Conservation (phyloP, 1,140 invertebrate species). For the Sycophaga agraensis region DNA sequence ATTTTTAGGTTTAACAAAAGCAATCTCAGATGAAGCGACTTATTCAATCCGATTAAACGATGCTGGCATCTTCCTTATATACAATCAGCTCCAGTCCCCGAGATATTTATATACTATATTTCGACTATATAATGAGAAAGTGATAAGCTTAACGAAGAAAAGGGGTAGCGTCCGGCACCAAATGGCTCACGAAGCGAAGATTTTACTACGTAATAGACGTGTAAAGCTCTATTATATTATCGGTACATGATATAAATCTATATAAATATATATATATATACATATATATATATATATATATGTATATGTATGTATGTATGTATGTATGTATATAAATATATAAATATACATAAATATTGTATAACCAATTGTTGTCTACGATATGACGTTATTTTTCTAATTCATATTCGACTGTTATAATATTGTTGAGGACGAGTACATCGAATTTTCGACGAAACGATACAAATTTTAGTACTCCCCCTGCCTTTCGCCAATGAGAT, state of each 20-base stretch:
- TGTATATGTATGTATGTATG: conserved; percentile 37
- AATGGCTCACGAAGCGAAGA: conserved; percentile 5
- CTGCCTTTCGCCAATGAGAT: conserved; percentile 23
- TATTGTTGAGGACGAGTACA: conserved; percentile 55
- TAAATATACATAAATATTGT: conserved; percentile 44
- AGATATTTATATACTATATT: conserved; percentile 33
- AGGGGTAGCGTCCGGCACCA: neutral
- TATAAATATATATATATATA: conserved; percentile 21
- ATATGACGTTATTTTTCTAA: conserved; percentile 61
- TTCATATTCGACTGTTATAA: conserved; percentile 58
- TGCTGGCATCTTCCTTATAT: conserved; percentile 28
- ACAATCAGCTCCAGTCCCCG: conserved; percentile 23
- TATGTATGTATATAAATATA: conserved; percentile 23
- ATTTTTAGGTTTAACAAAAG: conserved; percentile 27
- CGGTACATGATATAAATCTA: conserved; percentile 8
- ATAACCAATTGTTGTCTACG: conserved; percentile 58
- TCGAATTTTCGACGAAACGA: conserved; percentile 49
- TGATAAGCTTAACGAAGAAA: conserved; percentile 18
- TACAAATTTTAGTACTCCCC: conserved; percentile 28
- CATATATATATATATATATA: conserved; percentile 21
- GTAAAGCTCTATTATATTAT: conserved; percentile 27
- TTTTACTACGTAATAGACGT: conserved; percentile 22
- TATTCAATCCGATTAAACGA: conserved; percentile 31
- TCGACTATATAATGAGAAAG: conserved; percentile 28
- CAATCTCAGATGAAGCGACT: conserved; percentile 1